Conservation (phyloP, 1,140 invertebrate genomes). For the Drosophila nigrodunni region DNA sequence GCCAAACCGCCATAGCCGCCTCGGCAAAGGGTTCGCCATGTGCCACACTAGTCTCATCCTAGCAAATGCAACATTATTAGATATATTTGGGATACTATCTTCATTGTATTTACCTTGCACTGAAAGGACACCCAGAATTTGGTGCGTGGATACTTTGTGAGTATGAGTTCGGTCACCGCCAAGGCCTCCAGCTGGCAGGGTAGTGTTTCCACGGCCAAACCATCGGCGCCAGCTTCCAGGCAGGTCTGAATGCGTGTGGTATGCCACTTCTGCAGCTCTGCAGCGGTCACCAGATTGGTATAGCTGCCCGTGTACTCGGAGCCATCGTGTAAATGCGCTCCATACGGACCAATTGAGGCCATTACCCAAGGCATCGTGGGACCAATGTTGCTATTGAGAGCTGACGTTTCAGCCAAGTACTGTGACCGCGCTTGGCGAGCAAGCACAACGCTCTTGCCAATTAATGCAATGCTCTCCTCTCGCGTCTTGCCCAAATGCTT, state of each 20-base stretch:
- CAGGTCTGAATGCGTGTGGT: conserved; percentile 90
- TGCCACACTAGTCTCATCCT: conserved; percentile 88
- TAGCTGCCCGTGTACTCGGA: conserved; percentile 96
- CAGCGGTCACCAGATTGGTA: conserved; percentile 87
- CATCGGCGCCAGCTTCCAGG: conserved; percentile 90
- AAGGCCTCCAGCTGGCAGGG: conserved; percentile 92
- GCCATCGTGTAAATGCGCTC: conserved; percentile 93
- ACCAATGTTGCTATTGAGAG: conserved; percentile 24
- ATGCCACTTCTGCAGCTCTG: conserved; percentile 92
- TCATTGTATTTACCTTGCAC: conserved; percentile 72
- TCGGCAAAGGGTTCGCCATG: conserved; percentile 91
- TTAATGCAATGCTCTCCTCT: conserved; percentile 88
- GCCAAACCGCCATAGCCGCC: conserved; percentile 81
- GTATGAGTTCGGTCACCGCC: conserved; percentile 90
- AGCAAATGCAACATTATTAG: not conserved
- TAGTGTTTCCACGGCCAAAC: conserved; percentile 95
- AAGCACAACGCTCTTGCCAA: conserved; percentile 89
- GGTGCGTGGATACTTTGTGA: conserved; percentile 88
- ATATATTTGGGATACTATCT: not conserved
- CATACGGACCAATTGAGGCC: conserved; percentile 96
- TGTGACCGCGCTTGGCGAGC: conserved; percentile 84
- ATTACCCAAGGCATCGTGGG: conserved; percentile 87
- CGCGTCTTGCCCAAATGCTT: conserved; percentile 88
- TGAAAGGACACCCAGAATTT: conserved; percentile 91
- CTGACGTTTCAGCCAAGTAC: conserved; percentile 50